A percentile compares a stretch with the other conserved stretches of the same genome.
These are phyloP conservation scores for Idaea dimidiata DNA, from an alignment of 2,888 invertebrate genomes.

Conservation along the genomic window DNA sequence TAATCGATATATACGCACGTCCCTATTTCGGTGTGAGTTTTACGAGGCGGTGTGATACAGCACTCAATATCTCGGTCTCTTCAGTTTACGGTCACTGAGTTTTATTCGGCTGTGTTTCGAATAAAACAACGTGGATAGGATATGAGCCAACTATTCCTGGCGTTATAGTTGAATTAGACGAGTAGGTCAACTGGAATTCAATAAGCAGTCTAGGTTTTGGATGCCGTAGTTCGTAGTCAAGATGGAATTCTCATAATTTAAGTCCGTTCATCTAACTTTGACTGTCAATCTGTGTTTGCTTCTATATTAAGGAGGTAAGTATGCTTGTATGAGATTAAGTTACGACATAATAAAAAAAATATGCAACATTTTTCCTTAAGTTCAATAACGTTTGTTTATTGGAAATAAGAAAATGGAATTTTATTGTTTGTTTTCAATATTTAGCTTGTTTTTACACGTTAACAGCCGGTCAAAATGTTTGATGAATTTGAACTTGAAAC, in stretches of 20 bases:
- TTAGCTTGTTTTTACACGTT: no score
- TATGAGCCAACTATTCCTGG: slow-evolving; percentile 1
- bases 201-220: background rate
- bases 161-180: slow-evolving; percentile 1
- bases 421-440: no score
- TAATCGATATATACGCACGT: slow-evolving; percentile 19
- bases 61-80: slow-evolving; percentile 69
- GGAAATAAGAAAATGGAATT: no score
- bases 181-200: slow-evolving; percentile 4
- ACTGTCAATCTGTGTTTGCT: no score
- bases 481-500: no score
- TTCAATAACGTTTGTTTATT: no score
- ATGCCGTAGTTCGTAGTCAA: slow-evolving; percentile 4
- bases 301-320: no score
- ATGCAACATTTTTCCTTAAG: no score
- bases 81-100: slow-evolving; percentile 67
- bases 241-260: slow-evolving; percentile 6
- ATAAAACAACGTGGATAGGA: slow-evolving; percentile 42
- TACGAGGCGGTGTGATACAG: slow-evolving; percentile 40
- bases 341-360: no score
- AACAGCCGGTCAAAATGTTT: no score
- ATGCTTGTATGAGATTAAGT: no score
- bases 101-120: slow-evolving; percentile 53
- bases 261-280: no score
- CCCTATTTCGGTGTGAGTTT: slow-evolving; percentile 26